A percentile compares a stretch with the other conserved stretches of the same genome.
These are phyloP conservation scores for Australoheros facetus DNA, from an alignment of 2,797 vertebrate genomes.

Conservation along the genomic window DNA sequence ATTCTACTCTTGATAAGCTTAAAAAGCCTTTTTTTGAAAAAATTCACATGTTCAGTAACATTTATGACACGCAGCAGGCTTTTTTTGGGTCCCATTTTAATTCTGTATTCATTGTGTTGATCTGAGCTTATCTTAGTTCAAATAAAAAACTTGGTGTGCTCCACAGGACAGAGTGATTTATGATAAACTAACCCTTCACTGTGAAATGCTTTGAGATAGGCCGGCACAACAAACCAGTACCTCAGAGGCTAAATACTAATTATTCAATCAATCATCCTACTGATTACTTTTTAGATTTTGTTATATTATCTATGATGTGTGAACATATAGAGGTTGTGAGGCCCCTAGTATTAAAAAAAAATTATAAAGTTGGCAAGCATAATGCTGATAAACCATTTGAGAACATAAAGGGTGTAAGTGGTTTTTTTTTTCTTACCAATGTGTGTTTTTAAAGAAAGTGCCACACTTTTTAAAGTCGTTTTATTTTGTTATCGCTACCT, in stretches of 20 bases:
- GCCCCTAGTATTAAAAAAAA: neutral
- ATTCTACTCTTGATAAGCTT: neutral
- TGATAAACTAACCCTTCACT: no score
- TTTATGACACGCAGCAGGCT: neutral
- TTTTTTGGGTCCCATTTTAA: neutral
- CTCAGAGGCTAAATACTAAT: no score
- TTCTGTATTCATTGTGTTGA: neutral
- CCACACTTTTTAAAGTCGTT: neutral
- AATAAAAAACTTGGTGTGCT: neutral
- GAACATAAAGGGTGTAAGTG: no score
- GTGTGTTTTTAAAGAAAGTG: neutral
- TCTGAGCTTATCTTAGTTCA: neutral
- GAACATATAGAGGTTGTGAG: neutral
- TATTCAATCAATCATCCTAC: no score
- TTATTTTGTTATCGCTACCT: no score
- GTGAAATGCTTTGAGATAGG: no score
- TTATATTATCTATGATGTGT: neutral
- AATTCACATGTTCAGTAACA: neutral
- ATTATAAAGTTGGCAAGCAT: neutral
- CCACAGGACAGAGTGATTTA: neutral
- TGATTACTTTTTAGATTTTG: neutral
- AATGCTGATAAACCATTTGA: accelerated
- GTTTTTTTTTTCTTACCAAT: neutral
- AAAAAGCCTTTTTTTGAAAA: neutral
- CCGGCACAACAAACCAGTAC: no score